phyloP scores from a whole-genome alignment of 64 coral and sea anemone genomes.

The Pocillopora verrucosa region DNA sequence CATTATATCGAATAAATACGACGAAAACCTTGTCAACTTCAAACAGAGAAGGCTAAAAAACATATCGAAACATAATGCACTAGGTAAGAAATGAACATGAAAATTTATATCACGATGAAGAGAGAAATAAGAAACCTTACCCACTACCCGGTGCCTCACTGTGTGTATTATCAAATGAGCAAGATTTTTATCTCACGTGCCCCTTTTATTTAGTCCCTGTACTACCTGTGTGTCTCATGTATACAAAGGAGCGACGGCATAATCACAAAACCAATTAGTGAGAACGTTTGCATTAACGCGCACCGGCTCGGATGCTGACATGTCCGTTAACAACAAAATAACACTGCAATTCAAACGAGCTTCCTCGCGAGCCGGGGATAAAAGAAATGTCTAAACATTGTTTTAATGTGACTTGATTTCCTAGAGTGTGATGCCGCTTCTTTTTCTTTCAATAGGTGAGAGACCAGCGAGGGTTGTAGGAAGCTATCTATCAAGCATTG shows the following conservation, averaged over 20 bases:
- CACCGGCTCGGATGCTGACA: not conserved
- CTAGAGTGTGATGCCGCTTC: not conserved
- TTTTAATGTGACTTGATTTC: slow-evolving; percentile 1
- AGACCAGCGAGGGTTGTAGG: no score
- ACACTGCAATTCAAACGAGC: not conserved
- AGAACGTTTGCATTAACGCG: slow-evolving; percentile 34
- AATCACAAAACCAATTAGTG: slow-evolving; percentile 22
- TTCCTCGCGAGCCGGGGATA: not conserved
- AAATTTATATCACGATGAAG: not conserved
- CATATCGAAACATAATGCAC: not conserved
- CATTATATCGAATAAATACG: not conserved
- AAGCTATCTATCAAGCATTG: not conserved
- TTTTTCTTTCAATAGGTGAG: slow-evolving; percentile 8
- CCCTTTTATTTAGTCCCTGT: not conserved
- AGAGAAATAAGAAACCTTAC: not conserved
- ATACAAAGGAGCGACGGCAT: slow-evolving; percentile 19
- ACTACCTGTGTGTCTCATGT: not conserved
- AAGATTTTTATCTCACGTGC: slow-evolving; percentile 31
- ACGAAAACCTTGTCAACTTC: not conserved
- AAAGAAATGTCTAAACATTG: slow-evolving; percentile 22
- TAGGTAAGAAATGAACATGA: not conserved
- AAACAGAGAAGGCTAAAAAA: not conserved
- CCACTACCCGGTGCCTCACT: not conserved
- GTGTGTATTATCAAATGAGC: slow-evolving; percentile 20
- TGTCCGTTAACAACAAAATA: not conserved